Evolutionary conservation across 2,888 invertebrate species (phyloP).

Genomic region (Thera britannica): DNA sequence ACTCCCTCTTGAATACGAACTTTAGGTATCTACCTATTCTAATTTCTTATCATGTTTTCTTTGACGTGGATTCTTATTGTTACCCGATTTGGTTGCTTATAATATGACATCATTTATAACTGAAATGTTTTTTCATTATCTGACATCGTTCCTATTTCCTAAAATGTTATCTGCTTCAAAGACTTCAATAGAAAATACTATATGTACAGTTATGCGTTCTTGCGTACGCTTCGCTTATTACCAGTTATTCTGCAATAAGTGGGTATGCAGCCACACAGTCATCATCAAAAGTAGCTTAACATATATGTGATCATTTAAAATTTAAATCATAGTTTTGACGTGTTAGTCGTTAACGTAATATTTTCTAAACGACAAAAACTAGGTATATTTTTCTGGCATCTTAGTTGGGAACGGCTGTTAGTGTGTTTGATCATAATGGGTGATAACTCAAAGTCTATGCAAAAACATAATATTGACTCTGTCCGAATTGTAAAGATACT

Average conservation of each 20-base stretch:
- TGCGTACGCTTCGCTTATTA: constrained; percentile 31
- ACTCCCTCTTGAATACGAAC: background rate
- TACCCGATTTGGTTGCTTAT: background rate
- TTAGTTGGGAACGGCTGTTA: no score
- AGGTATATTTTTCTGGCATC: no score
- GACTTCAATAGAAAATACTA: constrained; percentile 24
- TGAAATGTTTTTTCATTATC: background rate
- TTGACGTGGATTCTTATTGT: background rate
- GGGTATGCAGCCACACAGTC: background rate
- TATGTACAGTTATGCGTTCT: constrained; percentile 27
- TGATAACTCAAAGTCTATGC: no score
- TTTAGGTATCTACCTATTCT: background rate
- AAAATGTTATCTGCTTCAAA: constrained; percentile 9
- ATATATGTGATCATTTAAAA: background rate
- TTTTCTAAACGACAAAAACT: no score
- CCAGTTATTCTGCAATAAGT: constrained; percentile 27
- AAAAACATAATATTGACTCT: background rate
- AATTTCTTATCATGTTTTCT: background rate
- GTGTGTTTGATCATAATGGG: no score
- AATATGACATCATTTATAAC: background rate
- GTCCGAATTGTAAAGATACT: background rate
- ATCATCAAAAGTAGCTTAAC: background rate
- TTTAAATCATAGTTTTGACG: background rate
- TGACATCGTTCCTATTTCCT: background rate
- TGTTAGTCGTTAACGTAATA: no score